phyloP scores from a whole-genome alignment of 2,888 invertebrate species.

The Suillia variegata region DNA sequence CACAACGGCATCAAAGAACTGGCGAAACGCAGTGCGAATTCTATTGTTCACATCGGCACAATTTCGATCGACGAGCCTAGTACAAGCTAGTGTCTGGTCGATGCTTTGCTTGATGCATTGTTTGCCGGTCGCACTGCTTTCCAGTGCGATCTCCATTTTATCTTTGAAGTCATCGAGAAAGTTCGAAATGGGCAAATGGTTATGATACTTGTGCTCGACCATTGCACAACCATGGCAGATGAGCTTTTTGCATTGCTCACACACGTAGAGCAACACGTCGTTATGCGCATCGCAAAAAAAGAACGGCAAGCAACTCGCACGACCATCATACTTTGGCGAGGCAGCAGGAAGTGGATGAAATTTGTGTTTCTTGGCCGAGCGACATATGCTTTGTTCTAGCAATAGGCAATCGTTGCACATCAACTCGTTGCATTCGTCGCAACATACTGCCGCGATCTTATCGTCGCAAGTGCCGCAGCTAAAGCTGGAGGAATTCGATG shows the following conservation, averaged over 20 bases:
- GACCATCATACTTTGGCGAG: slow-evolving; percentile 55
- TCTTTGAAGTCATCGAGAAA: slow-evolving; percentile 69
- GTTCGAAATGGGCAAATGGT: slow-evolving; percentile 68
- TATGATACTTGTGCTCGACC: slow-evolving; percentile 73
- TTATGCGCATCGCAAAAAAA: slow-evolving; percentile 66
- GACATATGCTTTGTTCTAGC: slow-evolving; percentile 72
- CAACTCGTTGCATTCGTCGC: slow-evolving; percentile 77
- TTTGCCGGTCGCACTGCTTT: slow-evolving; percentile 67
- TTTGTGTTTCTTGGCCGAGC: slow-evolving; percentile 73
- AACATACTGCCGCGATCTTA: slow-evolving; percentile 70
- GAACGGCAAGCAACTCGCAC: slow-evolving; percentile 31
- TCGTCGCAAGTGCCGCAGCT: slow-evolving; percentile 63
- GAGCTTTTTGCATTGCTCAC: slow-evolving; percentile 70
- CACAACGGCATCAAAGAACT: slow-evolving; percentile 75
- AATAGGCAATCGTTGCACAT: slow-evolving; percentile 78
- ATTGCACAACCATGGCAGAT: slow-evolving; percentile 76
- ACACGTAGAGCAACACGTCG: slow-evolving; percentile 67
- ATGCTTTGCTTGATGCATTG: slow-evolving; percentile 69
- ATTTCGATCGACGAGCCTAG: slow-evolving; percentile 76
- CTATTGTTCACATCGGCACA: slow-evolving; percentile 73
- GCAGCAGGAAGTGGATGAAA: slow-evolving; percentile 64
- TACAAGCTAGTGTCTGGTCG: slow-evolving; percentile 67
- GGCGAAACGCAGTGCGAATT: slow-evolving; percentile 73
- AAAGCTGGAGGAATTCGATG: slow-evolving; percentile 54
- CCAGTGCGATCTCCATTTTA: slow-evolving; percentile 66